Evolutionary conservation across 1,140 invertebrate genomes (phyloP).

Genomic region (Drosophila eugracilis): DNA sequence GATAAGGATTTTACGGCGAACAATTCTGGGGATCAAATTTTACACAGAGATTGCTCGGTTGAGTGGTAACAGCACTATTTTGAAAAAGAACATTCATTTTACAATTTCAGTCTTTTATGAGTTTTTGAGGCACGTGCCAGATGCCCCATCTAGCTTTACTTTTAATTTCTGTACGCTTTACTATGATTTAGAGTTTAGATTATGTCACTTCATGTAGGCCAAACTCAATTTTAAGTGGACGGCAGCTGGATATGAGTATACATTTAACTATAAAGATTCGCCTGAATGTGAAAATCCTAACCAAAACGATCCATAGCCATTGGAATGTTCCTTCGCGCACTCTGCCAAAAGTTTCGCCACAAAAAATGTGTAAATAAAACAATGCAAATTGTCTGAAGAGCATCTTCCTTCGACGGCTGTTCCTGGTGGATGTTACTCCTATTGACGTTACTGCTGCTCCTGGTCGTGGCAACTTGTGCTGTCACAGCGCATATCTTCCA

Average conservation of each 20-base stretch:
- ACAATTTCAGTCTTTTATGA: too few species aligned
- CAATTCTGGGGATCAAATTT: too few species aligned
- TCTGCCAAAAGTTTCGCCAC: conserved; percentile 42
- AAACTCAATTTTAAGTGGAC: too few species aligned
- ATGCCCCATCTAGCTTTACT: too few species aligned
- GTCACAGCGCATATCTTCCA: conserved; percentile 72
- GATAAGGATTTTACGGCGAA: conserved; percentile 13
- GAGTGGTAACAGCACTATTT: too few species aligned
- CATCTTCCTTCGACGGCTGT: conserved; percentile 2
- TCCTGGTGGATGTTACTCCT: background rate
- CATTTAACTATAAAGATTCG: background rate
- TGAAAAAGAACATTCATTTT: too few species aligned
- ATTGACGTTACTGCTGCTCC: conserved; percentile 2
- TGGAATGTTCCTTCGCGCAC: background rate
- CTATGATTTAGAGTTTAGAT: too few species aligned
- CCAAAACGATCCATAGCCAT: conserved; percentile 34
- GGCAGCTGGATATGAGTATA: too few species aligned
- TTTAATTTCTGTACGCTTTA: too few species aligned
- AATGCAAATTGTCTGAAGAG: conserved; percentile 63
- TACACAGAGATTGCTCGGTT: too few species aligned
- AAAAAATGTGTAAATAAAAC: conserved; percentile 73
- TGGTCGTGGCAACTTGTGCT: conserved; percentile 56
- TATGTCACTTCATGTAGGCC: too few species aligned
- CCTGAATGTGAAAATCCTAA: background rate
- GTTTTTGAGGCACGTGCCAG: too few species aligned